Base-by-base conservation (phyloP, 1,140 invertebrate genomes). In the Drosophila takahashii region DNA sequence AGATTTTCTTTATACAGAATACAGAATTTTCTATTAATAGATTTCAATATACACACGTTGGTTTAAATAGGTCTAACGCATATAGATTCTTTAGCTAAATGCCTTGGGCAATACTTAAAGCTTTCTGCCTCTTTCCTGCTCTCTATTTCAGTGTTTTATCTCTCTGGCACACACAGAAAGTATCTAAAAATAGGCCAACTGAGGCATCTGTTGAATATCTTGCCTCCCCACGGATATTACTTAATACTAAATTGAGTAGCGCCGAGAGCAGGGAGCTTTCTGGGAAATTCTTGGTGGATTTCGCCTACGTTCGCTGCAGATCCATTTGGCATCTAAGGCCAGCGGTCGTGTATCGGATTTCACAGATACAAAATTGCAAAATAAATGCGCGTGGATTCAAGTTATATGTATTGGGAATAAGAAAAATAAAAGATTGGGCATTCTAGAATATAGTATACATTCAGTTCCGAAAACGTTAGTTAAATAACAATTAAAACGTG, bases 161-260 rank as follows among this genome's bases (percentile, higher is more conserved):
- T 69, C 61, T 69, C 10, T 29, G 18, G 15, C 16, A 29, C 34
- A 41, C 36, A 53, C 37, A 41, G 18, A 27, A 44, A 59, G 13
- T 54, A 18, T 57, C 83, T 81, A 81, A 72, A 86, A 81, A 86
- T 86, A 86, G 58, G 36, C 11, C 10, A 16, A 7, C 34, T 15
- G 22, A 41, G 69, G 83, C 78, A 86, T 81, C 78, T 87, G 83
- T 87, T 86, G 70, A 71, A 78, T 86, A 62, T 86, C 67, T 66
- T 59, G 61, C 45, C 54, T 71, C 48, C 41, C 13, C 48, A 39
- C 37, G 47, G 41, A 79, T 86, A 87, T 86, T 86, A 86, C 83
- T 81, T 81, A 86, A 86, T 86, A 77, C 70, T 56, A 52, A 67
- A 29, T 36, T 45, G 42, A 32, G 29, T 60, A 54, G 27, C 16